phyloP scores from a whole-genome alignment of 2,797 vertebrate species.

The Chloroceryle amazona region DNA sequence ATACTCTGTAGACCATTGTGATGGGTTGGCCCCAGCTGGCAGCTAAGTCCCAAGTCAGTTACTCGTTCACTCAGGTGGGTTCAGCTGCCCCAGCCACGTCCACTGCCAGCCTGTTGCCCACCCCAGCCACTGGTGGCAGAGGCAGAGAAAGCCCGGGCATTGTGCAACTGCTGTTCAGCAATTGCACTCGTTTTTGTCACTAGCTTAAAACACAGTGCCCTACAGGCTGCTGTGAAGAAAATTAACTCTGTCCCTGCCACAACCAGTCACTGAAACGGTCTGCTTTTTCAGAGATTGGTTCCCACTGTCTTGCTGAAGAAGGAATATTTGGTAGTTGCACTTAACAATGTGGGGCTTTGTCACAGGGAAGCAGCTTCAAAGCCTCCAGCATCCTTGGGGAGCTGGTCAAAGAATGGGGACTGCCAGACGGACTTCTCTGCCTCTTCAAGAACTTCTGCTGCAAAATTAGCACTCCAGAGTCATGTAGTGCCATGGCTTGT shows the following conservation, averaged over 20 bases:
- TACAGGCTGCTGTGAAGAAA: neutral
- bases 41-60: neutral
- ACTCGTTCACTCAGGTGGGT: rapidly evolving
- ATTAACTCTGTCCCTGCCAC: neutral
- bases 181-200: neutral
- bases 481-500: neutral
- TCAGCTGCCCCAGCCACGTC: rapidly evolving
- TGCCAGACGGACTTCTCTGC: neutral
- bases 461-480: neutral
- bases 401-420: neutral
- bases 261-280: neutral
- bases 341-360: neutral
- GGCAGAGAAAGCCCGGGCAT: neutral
- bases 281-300: rapidly evolving
- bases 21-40: neutral
- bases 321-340: neutral
- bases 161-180: neutral
- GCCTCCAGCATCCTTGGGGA: neutral
- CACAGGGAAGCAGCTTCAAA: neutral
- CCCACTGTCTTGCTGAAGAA: neutral
- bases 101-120: neutral
- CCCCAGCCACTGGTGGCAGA: neutral
- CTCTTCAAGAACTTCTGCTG: neutral
- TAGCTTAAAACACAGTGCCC: neutral
- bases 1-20: neutral